These are phyloP conservation scores for Oryzias curvinotus DNA, from an alignment of 2,113 vertebrate species.

Conservation along the genomic window DNA sequence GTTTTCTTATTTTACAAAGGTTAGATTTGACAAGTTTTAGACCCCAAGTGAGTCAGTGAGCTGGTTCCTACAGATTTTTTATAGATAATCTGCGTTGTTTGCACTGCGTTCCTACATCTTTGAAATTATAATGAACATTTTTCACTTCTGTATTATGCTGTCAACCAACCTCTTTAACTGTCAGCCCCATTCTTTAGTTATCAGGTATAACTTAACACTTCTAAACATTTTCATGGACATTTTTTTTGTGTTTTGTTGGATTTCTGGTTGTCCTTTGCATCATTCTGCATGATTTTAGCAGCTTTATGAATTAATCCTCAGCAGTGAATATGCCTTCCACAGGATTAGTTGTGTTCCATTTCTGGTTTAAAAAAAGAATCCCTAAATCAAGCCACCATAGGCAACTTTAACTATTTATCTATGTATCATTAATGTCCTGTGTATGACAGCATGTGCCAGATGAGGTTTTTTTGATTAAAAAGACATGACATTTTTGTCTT, in stretches of 20 bases:
- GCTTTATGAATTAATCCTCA: slow-evolving; percentile 64
- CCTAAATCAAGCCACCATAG: slow-evolving; percentile 28
- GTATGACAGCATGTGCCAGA: too few relatives aligned
- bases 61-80: too few relatives aligned
- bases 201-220: slow-evolving; percentile 14
- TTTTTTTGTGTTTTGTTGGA: slow-evolving; percentile 49
- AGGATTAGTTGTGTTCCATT: slow-evolving; percentile 48
- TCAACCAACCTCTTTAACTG: too few relatives aligned
- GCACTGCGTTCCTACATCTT: too few relatives aligned
- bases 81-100: too few relatives aligned
- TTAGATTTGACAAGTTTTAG: too few relatives aligned
- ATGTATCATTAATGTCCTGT: not conserved
- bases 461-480: slow-evolving; percentile 14
- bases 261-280: slow-evolving; percentile 20
- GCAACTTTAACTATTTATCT: slow-evolving; percentile 47
- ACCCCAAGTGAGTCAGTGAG: too few relatives aligned
- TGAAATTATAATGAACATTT: too few relatives aligned
- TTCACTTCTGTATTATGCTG: too few relatives aligned
- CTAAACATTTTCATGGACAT: not conserved
- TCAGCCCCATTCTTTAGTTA: slow-evolving; percentile 16
- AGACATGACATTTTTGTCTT: slow-evolving; percentile 15
- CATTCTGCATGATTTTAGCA: slow-evolving; percentile 58
- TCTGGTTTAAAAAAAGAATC: slow-evolving; percentile 45
- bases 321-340: slow-evolving; percentile 50
- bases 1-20: too few relatives aligned